Base-by-base conservation (phyloP, 2,888 invertebrate genomes). In the Machimus rusticus region DNA sequence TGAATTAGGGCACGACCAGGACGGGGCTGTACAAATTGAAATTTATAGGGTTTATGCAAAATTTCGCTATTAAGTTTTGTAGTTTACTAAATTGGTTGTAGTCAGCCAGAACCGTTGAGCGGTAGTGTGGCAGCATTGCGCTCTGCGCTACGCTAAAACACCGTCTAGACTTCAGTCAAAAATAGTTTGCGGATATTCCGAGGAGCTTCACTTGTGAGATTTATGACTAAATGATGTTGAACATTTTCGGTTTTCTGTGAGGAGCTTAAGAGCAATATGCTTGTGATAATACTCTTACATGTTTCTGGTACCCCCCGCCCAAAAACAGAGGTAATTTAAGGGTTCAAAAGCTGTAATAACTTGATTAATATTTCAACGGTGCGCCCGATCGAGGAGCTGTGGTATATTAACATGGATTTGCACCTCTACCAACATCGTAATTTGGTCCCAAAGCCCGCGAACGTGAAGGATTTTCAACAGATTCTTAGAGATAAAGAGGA, bases 41-140 rank as follows among this genome's bases (percentile, higher is more conserved):
- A 85, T 85, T 85, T 85, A 85, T 85, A 85, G 74, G 85, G 85
- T 74, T 74, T 85, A 85, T 85, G 85, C 85, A 85, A 85, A 85
- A 85, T 85, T 85, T 85, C 43, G 28, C 85, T 74, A 85, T 85
- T 85, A 85, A 74, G 74, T 74, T 85, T 85, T 85, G 85, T 85
- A 85, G 85, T 85, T 85, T 85, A 39, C 74, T 85, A 85, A 85
- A 85, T 85, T 85, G 85, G 51, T 85, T 85, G 85, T 74, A 85
- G 74, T 85, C 74, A 57, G 85, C 51, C 51, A 51, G 51, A 51
- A n/a, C 51, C 74, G 74, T 66, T 8, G 28, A 74, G 43, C 37
- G 74, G 43, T 85, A 14, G 37, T 74, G 43, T 43, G 34, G 85
- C 74, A 43, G 74, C 4, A 66, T 12, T 12, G 28, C 66, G 19